Conservation (phyloP, 2,113 vertebrate genomes). For the Chaetops frenatus region DNA sequence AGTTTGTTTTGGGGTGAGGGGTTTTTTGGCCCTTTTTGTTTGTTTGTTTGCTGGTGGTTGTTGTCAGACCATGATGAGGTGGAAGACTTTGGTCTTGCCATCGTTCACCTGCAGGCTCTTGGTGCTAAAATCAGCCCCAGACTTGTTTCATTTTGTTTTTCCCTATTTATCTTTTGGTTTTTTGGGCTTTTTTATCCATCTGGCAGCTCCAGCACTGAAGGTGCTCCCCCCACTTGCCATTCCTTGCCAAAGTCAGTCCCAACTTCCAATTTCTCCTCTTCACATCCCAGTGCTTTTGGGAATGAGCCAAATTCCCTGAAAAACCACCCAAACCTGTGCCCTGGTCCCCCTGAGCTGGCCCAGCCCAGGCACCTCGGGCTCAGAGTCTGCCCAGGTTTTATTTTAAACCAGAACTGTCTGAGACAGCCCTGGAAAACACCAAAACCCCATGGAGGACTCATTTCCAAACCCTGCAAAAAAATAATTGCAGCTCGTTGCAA, state of each 20-base stretch:
- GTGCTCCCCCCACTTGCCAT: background rate
- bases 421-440: background rate
- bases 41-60: background rate
- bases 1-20: background rate
- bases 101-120: background rate
- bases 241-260: background rate
- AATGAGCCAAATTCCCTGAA: background rate
- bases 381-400: background rate
- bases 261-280: background rate
- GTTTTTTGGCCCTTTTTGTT: rapidly evolving
- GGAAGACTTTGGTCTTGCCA: background rate
- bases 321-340: background rate
- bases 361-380: background rate
- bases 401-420: conserved; percentile 7
- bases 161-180: background rate
- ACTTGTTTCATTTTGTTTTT: background rate
- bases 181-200: background rate
- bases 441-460: background rate
- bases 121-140: background rate
- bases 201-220: background rate
- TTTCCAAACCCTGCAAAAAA: conserved; percentile 23
- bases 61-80: background rate
- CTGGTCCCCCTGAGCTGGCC: background rate
- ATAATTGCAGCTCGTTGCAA: conserved; percentile 44
- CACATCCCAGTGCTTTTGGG: background rate